phyloP scores from a whole-genome alignment of 2,797 vertebrate genomes.

The Anomalospiza imberbis region DNA sequence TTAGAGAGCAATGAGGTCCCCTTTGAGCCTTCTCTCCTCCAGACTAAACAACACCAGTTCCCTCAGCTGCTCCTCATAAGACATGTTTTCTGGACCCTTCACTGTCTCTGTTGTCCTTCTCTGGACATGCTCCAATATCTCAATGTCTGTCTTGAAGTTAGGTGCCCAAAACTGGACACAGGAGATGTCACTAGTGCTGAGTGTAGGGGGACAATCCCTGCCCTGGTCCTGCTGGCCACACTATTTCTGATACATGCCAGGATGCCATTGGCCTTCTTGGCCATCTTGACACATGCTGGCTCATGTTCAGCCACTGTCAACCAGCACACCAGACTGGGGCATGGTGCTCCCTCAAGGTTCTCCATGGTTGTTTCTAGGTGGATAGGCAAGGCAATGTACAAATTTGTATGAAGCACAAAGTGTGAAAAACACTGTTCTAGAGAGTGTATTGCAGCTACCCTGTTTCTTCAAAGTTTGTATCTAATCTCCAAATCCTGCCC shows the following conservation, averaged over 20 bases:
- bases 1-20: background rate
- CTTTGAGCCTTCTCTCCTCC: background rate
- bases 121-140: background rate
- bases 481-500: background rate
- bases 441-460: background rate
- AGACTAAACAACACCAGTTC: background rate
- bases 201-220: background rate
- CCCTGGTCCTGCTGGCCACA: background rate
- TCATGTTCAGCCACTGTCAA: background rate
- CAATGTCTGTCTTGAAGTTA: background rate
- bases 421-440: background rate
- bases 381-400: background rate
- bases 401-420: background rate
- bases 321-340: background rate
- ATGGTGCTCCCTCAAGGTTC: background rate
- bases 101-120: background rate
- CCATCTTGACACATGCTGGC: background rate
- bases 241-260: background rate
- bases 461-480: background rate
- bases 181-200: fast-evolving
- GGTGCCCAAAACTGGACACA: background rate
- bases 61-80: background rate
- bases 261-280: background rate
- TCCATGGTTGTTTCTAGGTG: background rate
- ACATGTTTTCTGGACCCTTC: background rate